phyloP scores from a whole-genome alignment of 35 echinoderm and acorn worm genomes.

The Eucidaris tribuloides region DNA sequence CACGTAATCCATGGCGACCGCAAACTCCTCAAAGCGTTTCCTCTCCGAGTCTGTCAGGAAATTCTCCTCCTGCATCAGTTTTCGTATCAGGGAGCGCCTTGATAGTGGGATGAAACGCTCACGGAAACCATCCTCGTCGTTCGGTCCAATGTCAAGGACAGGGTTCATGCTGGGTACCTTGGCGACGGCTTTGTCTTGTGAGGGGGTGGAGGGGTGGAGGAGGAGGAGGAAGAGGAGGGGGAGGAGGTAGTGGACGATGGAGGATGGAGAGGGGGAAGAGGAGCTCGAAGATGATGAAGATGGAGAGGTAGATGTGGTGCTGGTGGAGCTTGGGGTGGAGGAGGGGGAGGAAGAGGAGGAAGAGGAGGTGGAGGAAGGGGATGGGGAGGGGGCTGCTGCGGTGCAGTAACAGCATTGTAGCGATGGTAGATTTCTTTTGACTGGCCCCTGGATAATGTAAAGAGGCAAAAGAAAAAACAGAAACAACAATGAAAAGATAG shows the following conservation, averaged over 20 bases:
- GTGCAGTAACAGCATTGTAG: conserved; percentile 4
- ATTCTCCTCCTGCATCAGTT: conserved; percentile 80
- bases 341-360: background rate
- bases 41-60: conserved; percentile 53
- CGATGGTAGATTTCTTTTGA: too few species aligned
- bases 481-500: too few species aligned
- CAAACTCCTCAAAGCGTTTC: conserved; percentile 83
- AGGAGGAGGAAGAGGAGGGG: background rate
- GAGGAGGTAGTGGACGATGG: background rate
- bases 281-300: background rate
- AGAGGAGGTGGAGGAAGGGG: background rate
- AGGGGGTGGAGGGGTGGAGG: background rate
- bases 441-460: too few species aligned
- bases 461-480: too few species aligned
- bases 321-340: background rate
- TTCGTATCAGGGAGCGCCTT: conserved; percentile 64
- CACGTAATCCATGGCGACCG: conserved; percentile 65
- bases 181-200: conserved; percentile 10
- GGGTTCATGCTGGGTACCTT: conserved; percentile 50
- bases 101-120: conserved; percentile 96
- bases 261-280: background rate
- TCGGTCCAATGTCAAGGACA: conserved; percentile 40
- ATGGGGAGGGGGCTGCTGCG: background rate
- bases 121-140: conserved; percentile 64
- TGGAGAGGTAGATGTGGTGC: background rate